Evolutionary conservation across 2,888 invertebrate genomes (phyloP).

Genomic region (Adelphocoris suturalis): DNA sequence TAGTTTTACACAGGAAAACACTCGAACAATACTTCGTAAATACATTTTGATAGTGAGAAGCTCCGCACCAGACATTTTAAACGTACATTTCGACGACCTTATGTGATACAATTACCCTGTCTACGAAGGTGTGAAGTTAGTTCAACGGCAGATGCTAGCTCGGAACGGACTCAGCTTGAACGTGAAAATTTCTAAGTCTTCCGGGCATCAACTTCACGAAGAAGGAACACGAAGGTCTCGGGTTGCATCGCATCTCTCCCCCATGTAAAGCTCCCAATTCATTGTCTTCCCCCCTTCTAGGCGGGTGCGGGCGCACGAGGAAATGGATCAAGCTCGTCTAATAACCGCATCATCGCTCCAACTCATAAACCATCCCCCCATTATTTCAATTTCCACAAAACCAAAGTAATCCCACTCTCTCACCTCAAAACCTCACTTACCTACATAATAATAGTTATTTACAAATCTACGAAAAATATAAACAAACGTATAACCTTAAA

Average conservation of each 20-base stretch:
- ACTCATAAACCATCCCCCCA: too few species aligned
- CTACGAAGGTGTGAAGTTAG: background rate
- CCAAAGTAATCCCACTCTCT: background rate
- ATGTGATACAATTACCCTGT: too few species aligned
- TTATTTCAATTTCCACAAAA: background rate
- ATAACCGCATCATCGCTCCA: background rate
- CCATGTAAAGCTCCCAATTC: background rate
- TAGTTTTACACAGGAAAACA: too few species aligned
- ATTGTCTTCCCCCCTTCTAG: background rate
- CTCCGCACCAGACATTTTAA: too few species aligned
- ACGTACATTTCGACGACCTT: too few species aligned
- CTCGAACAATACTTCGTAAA: too few species aligned
- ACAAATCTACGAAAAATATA: too few species aligned
- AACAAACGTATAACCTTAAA: too few species aligned
- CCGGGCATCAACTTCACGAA: background rate
- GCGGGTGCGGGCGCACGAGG: background rate
- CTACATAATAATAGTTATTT: too few species aligned
- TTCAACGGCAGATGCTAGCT: conserved; percentile 9
- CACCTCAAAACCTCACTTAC: too few species aligned
- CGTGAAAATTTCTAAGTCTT: conserved; percentile 38
- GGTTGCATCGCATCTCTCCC: conserved; percentile 27
- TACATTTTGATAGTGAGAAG: too few species aligned
- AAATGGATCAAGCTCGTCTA: background rate
- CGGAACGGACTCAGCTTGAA: background rate
- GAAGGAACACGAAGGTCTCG: conserved; percentile 29